Evolutionary conservation across 2,888 invertebrate genomes (phyloP).

Genomic region (Galeruca laticollis): DNA sequence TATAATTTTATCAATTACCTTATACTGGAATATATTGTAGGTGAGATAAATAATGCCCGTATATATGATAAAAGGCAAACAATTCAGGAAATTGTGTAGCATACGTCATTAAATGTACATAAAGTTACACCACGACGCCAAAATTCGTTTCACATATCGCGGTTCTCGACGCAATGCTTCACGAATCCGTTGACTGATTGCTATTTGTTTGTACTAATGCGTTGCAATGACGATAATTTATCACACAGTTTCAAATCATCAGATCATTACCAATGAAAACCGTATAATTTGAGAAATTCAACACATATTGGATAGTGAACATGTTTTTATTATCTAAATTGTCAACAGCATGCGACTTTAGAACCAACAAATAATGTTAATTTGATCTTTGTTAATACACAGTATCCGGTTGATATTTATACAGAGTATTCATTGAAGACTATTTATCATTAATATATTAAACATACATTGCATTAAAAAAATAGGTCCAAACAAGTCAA

Average conservation of each 20-base stretch:
- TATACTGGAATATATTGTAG: background rate
- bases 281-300: background rate
- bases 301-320: background rate
- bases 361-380: too few relatives aligned
- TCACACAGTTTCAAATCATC: background rate
- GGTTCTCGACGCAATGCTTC: slow-evolving; percentile 17
- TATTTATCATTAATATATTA: too few relatives aligned
- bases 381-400: too few relatives aligned
- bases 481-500: too few relatives aligned
- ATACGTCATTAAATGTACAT: background rate
- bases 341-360: too few relatives aligned
- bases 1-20: too few relatives aligned
- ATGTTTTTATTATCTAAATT: background rate
- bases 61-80: background rate
- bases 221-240: background rate
- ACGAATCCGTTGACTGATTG: slow-evolving; percentile 13
- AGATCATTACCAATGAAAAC: background rate
- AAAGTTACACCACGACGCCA: background rate
- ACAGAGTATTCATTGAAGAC: too few relatives aligned
- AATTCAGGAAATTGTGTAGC: background rate
- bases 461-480: too few relatives aligned
- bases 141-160: background rate
- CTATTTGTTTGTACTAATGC: background rate
- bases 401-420: too few relatives aligned
- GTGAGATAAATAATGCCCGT: background rate